phyloP scores from a whole-genome alignment of 2,888 invertebrate genomes.

The Eupithecia vulgata region DNA sequence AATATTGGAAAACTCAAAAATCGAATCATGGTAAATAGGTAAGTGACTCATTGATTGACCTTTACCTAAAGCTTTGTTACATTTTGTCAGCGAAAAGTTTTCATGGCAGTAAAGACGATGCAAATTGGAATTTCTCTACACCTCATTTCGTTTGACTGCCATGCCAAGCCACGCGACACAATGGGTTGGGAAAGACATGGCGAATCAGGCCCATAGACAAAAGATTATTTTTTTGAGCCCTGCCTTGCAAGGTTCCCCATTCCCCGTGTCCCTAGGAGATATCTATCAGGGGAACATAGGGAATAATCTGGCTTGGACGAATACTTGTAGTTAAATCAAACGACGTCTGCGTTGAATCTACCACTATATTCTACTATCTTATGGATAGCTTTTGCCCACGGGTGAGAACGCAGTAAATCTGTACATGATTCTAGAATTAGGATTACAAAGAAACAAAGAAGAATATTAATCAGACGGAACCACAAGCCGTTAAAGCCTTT shows the following conservation, averaged over 20 bases:
- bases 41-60: conserved; percentile 38
- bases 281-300: background rate
- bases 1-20: too few species aligned
- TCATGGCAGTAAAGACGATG: background rate
- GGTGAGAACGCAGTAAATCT: background rate
- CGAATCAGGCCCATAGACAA: too few species aligned
- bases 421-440: background rate
- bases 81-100: background rate
- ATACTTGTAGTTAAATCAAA: background rate
- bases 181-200: background rate
- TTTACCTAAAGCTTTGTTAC: too few species aligned
- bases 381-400: too few species aligned
- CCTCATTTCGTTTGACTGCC: background rate
- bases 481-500: too few species aligned
- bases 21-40: too few species aligned
- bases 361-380: too few species aligned
- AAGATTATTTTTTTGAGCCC: background rate
- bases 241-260: background rate
- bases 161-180: background rate
- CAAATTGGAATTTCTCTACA: background rate
- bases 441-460: too few species aligned
- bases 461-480: too few species aligned
- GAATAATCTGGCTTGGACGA: background rate
- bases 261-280: background rate
- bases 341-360: background rate